Percentiles rank a stretch among this genome's conserved stretches.
These are phyloP conservation scores for Busseola fusca DNA, from an alignment of 2,888 invertebrate species.

Conservation along the genomic window DNA sequence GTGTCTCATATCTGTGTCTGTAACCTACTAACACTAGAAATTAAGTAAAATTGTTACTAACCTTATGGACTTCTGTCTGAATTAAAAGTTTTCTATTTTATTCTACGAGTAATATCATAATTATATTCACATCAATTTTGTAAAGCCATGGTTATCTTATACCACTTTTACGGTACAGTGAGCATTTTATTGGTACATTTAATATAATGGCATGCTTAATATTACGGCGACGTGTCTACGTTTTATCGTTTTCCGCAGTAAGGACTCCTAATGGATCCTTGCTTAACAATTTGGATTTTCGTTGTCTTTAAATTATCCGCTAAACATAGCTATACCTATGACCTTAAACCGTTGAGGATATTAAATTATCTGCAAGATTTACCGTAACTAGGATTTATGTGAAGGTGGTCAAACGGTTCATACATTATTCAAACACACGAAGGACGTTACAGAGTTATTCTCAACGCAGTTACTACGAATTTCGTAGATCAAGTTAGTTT, in stretches of 20 bases:
- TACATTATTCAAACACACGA: not conserved
- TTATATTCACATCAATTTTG: not conserved
- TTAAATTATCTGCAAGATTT: not conserved
- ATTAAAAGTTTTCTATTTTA: too few species aligned
- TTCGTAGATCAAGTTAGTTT: not conserved
- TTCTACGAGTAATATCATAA: not conserved
- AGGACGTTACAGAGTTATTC: not conserved
- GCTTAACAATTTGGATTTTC: slow-evolving; percentile 6
- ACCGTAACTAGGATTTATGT: too few species aligned
- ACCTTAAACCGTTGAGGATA: not conserved
- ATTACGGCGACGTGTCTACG: not conserved
- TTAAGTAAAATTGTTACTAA: too few species aligned
- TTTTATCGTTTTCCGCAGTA: slow-evolving; percentile 25
- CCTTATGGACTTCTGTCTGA: too few species aligned
- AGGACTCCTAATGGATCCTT: slow-evolving; percentile 6
- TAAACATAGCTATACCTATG: not conserved
- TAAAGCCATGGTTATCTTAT: slow-evolving; percentile 19
- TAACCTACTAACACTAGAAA: too few species aligned
- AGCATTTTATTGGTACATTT: slow-evolving; percentile 33
- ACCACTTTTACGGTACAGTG: slow-evolving; percentile 3
- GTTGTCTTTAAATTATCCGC: not conserved
- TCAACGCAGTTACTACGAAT: not conserved
- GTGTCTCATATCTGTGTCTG: too few species aligned
- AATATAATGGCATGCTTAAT: slow-evolving; percentile 21
- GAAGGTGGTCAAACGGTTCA: not conserved